phyloP scores from a whole-genome alignment of 2,113 vertebrate species.

The Crotalus tigris region DNA sequence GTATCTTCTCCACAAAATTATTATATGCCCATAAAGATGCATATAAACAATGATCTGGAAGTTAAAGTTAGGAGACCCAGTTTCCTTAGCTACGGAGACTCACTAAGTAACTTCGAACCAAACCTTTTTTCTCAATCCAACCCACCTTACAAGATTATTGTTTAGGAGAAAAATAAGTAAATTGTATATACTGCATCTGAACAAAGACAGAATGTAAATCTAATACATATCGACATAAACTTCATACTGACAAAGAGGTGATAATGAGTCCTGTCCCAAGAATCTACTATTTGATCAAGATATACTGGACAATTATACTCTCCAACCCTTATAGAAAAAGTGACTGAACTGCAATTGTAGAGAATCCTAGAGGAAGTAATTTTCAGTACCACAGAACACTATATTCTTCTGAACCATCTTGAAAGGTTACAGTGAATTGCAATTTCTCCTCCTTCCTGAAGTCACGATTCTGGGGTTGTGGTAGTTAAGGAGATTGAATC shows the following conservation, averaged over 20 bases:
- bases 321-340: not conserved
- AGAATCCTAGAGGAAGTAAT: not conserved
- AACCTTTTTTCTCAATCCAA: not conserved
- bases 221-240: not conserved
- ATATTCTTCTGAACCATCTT: not conserved
- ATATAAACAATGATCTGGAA: not conserved
- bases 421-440: not conserved
- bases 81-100: not conserved
- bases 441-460: not conserved
- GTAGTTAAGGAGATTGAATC: not conserved
- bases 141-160: not conserved
- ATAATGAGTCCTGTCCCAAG: not conserved
- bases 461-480: not conserved
- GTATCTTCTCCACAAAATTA: not conserved
- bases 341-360: not conserved
- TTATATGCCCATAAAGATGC: not conserved
- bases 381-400: not conserved
- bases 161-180: not conserved
- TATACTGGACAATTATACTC: not conserved
- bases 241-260: not conserved
- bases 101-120: not conserved
- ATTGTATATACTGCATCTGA: not conserved
- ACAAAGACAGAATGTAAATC: not conserved
- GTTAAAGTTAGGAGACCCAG: not conserved
- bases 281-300: not conserved